Base-by-base conservation (phyloP, 1,140 invertebrate genomes). In the Drosophila kanapiae region DNA sequence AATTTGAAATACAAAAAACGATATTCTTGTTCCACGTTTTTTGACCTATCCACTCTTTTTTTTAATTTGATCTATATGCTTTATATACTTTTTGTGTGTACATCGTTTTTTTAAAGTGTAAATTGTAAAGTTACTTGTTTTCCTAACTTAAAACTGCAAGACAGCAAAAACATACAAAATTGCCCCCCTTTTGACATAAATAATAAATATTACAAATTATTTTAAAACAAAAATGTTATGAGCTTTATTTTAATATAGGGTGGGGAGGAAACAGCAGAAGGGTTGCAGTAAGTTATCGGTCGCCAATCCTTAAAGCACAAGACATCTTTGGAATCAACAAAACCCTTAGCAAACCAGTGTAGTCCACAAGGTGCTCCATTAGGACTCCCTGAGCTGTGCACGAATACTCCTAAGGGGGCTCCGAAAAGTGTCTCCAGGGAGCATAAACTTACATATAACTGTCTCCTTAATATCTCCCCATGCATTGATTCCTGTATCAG, bases 111-210 rank as follows among this genome's bases (percentile, higher is more conserved):
- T 76, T 88, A 87, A 78, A 85, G 71, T 90, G 81, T 90, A 90
- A 90, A 90, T 90, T 90, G 85, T 90, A 85, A 74, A 90, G 90
- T 90, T 90, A 88, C 57, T 76, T 90, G 75, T 88, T 88, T 81
- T 82, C 83, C 74, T 90, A 81, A 88, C 58, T 69, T 65, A 88
- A 77, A 80, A 87, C 76, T 69, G 67, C 72, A 76, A 87, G 79
- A 68, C 74, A 84, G 29, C 62, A 75, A 79, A 64, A 87, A 64
- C n/a, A 59, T 3, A 23, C 23, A 51, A 71, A 78, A 80, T 80
- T 80, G 77, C 80, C 18, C 16, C 56, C 67, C 78, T 87, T 87
- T 88, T 88, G 72, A 87, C 40, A 84, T 80, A 88, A 60, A 87
- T 75, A 88, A 87, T 63, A 88, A 77, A 87, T 80, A 74, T 78